Conservation (phyloP, 2,888 invertebrate species). For the Diaphora mendica region DNA sequence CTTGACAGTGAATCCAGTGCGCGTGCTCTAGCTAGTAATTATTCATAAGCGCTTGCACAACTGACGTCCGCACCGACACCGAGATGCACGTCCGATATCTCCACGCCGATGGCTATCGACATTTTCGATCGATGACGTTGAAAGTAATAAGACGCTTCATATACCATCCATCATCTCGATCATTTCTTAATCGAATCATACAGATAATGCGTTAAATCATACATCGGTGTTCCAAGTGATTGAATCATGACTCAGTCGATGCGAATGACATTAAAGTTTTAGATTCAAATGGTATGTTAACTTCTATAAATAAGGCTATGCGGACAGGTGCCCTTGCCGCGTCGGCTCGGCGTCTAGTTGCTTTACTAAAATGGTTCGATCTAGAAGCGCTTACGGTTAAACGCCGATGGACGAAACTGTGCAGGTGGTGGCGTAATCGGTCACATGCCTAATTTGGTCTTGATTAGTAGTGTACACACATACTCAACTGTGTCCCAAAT, state of each 20-base stretch:
- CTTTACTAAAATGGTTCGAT: slow-evolving; percentile 66
- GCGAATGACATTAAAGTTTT: slow-evolving; percentile 58
- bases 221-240: slow-evolving; percentile 46
- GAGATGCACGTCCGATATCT: slow-evolving; percentile 47
- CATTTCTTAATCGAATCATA: slow-evolving; percentile 57
- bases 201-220: slow-evolving; percentile 54
- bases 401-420: slow-evolving; percentile 40
- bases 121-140: slow-evolving; percentile 59
- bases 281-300: slow-evolving; percentile 51
- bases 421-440: slow-evolving; percentile 26
- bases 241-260: slow-evolving; percentile 56
- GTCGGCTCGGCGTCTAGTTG: slow-evolving; percentile 65
- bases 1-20: slow-evolving; percentile 75
- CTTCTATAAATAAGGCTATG: slow-evolving; percentile 60
- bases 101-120: slow-evolving; percentile 62
- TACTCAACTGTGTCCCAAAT: slow-evolving; percentile 41
- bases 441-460: slow-evolving; percentile 45
- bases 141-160: slow-evolving; percentile 47
- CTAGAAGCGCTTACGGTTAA: slow-evolving; percentile 46
- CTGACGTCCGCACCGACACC: slow-evolving; percentile 53
- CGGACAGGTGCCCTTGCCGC: slow-evolving; percentile 63
- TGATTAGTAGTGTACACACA: slow-evolving; percentile 40
- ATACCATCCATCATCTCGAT: slow-evolving; percentile 56
- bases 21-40: slow-evolving; percentile 68
- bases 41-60: slow-evolving; percentile 74